Conservation (phyloP, 2,113 vertebrate species). For the Garra rufa region DNA sequence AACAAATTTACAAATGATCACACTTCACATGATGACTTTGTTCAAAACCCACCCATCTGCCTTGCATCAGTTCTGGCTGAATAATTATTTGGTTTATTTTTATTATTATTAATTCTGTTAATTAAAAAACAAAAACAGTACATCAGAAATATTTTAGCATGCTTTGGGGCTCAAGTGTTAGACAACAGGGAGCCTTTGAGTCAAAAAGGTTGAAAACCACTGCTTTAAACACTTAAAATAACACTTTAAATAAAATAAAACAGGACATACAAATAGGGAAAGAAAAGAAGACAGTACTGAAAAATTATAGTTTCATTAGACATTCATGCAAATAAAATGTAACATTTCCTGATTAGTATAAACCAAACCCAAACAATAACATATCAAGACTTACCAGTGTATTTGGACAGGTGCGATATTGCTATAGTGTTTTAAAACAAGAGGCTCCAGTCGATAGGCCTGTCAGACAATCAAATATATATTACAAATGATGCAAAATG, state of each 20-base stretch:
- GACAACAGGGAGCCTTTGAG: not conserved
- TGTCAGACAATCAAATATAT: conserved; percentile 61
- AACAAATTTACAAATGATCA: no score
- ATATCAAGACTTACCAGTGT: conserved; percentile 82
- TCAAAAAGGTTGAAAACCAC: not conserved
- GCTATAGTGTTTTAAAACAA: conserved; percentile 96
- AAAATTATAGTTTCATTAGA: no score
- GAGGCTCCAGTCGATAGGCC: conserved; percentile 96
- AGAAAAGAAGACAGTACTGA: not conserved
- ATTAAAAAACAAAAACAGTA: no score
- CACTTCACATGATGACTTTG: no score
- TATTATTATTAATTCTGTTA: no score
- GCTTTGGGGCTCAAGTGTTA: not conserved
- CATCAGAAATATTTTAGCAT: no score
- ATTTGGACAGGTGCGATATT: conserved; percentile 95
- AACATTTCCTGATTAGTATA: not conserved
- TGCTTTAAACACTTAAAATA: not conserved
- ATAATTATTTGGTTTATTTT: no score
- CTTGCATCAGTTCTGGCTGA: no score
- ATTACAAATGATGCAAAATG: not conserved
- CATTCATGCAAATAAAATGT: not conserved
- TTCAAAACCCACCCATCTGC: no score
- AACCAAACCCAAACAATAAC: not conserved
- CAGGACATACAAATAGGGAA: no score
- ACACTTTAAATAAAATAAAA: not conserved